These are phyloP conservation scores for Lates japonicus DNA, from an alignment of 2,797 vertebrate genomes.

Conservation along the genomic window DNA sequence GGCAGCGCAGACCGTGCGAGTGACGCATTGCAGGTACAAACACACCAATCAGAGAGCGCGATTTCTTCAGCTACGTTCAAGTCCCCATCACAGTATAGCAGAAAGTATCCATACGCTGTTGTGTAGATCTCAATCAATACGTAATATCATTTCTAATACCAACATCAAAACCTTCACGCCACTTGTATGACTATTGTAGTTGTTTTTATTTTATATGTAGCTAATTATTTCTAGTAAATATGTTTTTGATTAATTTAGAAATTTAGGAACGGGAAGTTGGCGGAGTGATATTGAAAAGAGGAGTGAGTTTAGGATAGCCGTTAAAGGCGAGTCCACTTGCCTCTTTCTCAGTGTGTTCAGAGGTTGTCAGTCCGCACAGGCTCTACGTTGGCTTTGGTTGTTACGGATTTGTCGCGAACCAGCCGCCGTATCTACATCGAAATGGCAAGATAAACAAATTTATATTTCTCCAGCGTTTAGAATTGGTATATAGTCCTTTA, in stretches of 20 bases:
- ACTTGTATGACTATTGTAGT: accelerated
- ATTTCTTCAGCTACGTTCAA: slow-evolving; percentile 73
- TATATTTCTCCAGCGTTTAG: accelerated
- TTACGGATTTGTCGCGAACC: slow-evolving; percentile 70
- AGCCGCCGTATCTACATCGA: slow-evolving; percentile 54
- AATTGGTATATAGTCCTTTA: accelerated
- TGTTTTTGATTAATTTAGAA: not conserved
- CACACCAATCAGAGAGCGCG: slow-evolving; percentile 90
- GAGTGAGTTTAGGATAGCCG: slow-evolving; percentile 90
- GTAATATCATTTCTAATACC: not conserved
- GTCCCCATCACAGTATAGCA: slow-evolving; percentile 81
- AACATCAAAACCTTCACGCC: accelerated
- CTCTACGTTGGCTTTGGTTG: slow-evolving; percentile 3
- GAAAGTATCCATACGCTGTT: slow-evolving; percentile 86
- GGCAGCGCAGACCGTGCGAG: slow-evolving; percentile 88
- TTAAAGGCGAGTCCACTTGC: slow-evolving; percentile 88
- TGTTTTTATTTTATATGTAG: accelerated
- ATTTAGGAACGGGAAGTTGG: slow-evolving; percentile 76
- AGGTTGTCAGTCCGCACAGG: slow-evolving; percentile 36
- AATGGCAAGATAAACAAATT: slow-evolving; percentile 74
- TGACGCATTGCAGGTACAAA: slow-evolving; percentile 99
- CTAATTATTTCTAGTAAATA: accelerated
- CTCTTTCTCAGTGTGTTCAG: slow-evolving; percentile 85
- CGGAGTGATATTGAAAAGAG: slow-evolving; percentile 90
- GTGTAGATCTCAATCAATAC: slow-evolving; percentile 81